phyloP scores from a whole-genome alignment of 2,113 vertebrate genomes.

The Poeciliopsis prolifica region DNA sequence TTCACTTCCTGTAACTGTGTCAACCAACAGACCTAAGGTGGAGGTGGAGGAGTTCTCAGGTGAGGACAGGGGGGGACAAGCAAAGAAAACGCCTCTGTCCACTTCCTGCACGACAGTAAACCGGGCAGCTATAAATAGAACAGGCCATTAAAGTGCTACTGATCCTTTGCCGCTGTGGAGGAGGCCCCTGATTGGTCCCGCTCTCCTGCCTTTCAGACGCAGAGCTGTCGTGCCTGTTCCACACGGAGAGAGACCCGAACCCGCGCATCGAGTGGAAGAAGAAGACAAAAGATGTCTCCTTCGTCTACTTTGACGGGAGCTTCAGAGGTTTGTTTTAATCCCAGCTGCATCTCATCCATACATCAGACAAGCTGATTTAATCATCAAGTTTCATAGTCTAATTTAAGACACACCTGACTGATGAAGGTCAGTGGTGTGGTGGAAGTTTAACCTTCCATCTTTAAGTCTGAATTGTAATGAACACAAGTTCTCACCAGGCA shows the following conservation, averaged over 20 bases:
- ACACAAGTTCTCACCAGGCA: slow-evolving; percentile 11
- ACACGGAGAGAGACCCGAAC: slow-evolving; percentile 75
- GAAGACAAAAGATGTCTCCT: slow-evolving; percentile 81
- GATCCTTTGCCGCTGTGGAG: slow-evolving; percentile 11
- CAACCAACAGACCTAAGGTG: slow-evolving; percentile 61
- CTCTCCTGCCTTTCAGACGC: slow-evolving; percentile 75
- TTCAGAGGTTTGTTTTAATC: slow-evolving; percentile 78
- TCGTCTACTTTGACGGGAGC: slow-evolving; percentile 85
- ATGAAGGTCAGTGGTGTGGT: background rate
- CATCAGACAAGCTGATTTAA: too few species aligned
- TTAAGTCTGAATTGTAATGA: slow-evolving; percentile 40
- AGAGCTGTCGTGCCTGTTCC: slow-evolving; percentile 86
- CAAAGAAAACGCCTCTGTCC: slow-evolving; percentile 1
- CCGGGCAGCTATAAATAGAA: slow-evolving; percentile 49
- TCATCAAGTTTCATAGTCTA: background rate
- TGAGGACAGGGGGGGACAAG: slow-evolving; percentile 13
- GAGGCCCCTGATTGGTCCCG: slow-evolving; percentile 41
- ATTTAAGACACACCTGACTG: background rate
- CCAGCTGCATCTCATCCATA: too few species aligned
- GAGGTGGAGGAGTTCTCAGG: slow-evolving; percentile 75
- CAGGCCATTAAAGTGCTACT: slow-evolving; percentile 26
- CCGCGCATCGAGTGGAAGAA: slow-evolving; percentile 97
- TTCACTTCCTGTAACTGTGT: slow-evolving; percentile 67
- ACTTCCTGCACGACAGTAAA: slow-evolving; percentile 36
- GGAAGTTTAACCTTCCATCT: slow-evolving; percentile 5